These are phyloP conservation scores for Grapholita molesta DNA, from an alignment of 1,140 invertebrate species.

Conservation along the genomic window DNA sequence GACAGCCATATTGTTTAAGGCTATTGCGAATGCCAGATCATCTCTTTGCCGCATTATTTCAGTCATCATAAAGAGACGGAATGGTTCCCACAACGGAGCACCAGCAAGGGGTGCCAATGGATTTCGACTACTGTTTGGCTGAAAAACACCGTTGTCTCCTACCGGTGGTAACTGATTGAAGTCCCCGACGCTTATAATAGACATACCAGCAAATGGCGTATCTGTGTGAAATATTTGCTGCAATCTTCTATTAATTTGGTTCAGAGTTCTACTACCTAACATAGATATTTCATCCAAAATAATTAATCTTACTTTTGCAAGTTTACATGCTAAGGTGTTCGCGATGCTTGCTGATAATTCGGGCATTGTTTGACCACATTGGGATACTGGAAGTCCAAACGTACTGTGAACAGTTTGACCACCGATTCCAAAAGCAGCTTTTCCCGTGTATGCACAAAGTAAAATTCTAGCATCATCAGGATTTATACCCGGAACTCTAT, in stretches of 20 bases:
- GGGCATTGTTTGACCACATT: neutral
- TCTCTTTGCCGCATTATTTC: conserved; percentile 38
- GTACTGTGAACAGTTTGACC: conserved; percentile 44
- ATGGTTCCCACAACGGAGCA: neutral
- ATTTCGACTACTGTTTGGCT: conserved; percentile 13
- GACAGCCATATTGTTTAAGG: conserved; percentile 29
- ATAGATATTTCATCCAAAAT: conserved; percentile 62
- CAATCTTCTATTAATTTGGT: conserved; percentile 37
- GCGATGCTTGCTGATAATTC: conserved; percentile 1
- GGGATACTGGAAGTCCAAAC: neutral
- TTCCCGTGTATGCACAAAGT: conserved; percentile 40
- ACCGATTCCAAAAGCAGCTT: conserved; percentile 42
- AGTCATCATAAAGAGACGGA: conserved; percentile 4
- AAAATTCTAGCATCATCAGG: neutral
- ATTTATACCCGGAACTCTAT: neutral
- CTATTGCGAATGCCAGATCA: conserved; percentile 26
- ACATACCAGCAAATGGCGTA: conserved; percentile 31
- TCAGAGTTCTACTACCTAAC: conserved; percentile 33
- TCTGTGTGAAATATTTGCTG: conserved; percentile 39
- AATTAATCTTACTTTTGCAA: conserved; percentile 23
- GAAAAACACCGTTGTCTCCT: conserved; percentile 7
- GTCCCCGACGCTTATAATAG: conserved; percentile 17
- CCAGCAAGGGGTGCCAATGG: neutral
- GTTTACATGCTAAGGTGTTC: conserved; percentile 35
- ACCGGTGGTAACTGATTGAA: conserved; percentile 9